phyloP scores from a whole-genome alignment of 1,140 invertebrate genomes.

The Lamellibrachia luymesi region DNA sequence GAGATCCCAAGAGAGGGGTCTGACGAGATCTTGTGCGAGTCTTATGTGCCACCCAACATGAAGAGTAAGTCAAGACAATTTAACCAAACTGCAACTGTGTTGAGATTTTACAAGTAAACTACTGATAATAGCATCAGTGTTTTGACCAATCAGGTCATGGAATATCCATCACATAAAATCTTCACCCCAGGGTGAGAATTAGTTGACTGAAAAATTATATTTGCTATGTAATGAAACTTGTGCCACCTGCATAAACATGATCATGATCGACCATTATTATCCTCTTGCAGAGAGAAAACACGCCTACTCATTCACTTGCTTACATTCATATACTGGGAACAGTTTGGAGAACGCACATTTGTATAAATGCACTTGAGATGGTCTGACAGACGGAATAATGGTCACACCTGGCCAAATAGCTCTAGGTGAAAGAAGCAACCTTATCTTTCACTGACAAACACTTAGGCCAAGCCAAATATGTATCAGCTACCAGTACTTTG shows the following conservation, averaged over 20 bases:
- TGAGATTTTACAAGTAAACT: too few species aligned
- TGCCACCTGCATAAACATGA: background rate
- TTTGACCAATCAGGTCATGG: background rate
- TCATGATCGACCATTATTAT: background rate
- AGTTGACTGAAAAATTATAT: background rate
- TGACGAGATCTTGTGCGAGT: too few species aligned
- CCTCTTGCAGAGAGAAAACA: background rate
- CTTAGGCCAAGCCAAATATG: background rate
- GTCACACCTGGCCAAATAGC: background rate
- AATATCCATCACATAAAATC: background rate
- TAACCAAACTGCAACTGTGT: too few species aligned
- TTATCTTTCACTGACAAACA: too few species aligned
- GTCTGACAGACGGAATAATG: background rate
- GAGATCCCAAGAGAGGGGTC: too few species aligned
- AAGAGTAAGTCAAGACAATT: too few species aligned
- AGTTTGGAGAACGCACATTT: background rate
- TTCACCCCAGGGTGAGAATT: background rate
- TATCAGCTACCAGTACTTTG: background rate
- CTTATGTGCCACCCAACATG: too few species aligned
- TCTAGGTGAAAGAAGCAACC: background rate
- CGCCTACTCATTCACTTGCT: background rate
- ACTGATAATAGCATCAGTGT: background rate
- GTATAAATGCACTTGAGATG: background rate
- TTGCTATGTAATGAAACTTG: background rate
- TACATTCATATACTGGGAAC: background rate